Conservation (phyloP, 2,113 vertebrate genomes). For the Tringa solitaria region DNA sequence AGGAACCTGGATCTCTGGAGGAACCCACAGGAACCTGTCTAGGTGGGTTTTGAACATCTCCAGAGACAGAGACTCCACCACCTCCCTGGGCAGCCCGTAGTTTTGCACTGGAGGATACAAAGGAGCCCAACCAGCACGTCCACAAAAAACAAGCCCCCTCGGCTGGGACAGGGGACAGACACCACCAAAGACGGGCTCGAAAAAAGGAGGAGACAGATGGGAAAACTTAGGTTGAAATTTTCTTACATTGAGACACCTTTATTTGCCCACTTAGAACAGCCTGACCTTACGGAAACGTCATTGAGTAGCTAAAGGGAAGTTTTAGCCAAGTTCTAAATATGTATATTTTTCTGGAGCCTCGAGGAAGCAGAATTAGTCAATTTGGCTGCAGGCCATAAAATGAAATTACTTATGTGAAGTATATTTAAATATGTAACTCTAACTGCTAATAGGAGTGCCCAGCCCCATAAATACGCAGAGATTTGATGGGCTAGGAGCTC, state of each 20-base stretch:
- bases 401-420: constrained; percentile 63
- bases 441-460: constrained; percentile 43
- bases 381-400: constrained; percentile 65
- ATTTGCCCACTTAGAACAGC: constrained; percentile 12
- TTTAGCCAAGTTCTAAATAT: constrained; percentile 57
- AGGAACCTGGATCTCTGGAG: too few species aligned
- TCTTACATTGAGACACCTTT: not conserved
- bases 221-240: not conserved
- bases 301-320: not conserved
- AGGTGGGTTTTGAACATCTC: too few species aligned
- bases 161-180: not conserved
- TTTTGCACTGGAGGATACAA: not conserved
- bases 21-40: too few species aligned
- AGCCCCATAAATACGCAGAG: not conserved
- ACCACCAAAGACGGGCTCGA: not conserved
- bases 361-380: constrained; percentile 61
- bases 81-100: too few species aligned
- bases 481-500: constrained; percentile 17
- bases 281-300: not conserved
- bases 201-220: not conserved
- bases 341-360: constrained; percentile 58
- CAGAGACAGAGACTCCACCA: too few species aligned
- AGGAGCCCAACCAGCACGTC: not conserved
- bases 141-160: not conserved
- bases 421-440: constrained; percentile 68